Base-by-base conservation (phyloP, 2,797 vertebrate species). In the Danio aesculapii region DNA sequence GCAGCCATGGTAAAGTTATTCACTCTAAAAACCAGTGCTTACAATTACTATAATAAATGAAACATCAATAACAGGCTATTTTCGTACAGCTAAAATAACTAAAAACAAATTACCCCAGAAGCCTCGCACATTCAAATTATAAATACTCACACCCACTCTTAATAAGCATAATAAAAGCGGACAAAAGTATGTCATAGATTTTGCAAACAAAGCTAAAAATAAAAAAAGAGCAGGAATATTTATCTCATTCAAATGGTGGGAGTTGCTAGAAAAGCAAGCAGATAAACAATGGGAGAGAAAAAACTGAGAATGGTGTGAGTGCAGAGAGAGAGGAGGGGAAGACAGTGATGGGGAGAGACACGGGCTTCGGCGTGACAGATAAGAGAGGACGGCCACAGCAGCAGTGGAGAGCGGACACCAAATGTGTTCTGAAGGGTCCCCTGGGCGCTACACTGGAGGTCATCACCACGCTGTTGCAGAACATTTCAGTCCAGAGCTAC, bases 341-440 rank as follows among this genome's bases (percentile, higher is more conserved):
- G 92, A 94, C 87, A 86, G 81, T 92, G 92, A 93, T 92, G 77
- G 87, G 85, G 86, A 84, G 90, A 87, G 92, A 93, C 89, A 88
- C 90, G 90, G 90, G 85, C 87, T 84, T 88, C 6, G 85, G 19
- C 75, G 81, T 94, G 93, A 95, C 92, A 82, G 92, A 94, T 93
- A 83, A 85, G 92, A 94, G 87, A 86, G 90, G 92, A 94, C 91
- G 91, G 92, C 90, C 89, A 87, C 92, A 84, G 91, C 89, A 80
- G 87, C 88, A 79, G 86, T 87, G 90, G 88, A 89, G 92, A 90
- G 79, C 86, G 90, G 88, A 91, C 85, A 88, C 90, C 90, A 93
- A 92, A 95, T 94, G 88, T 90, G 91, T 93, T 92, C 91, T 93
- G 93, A 94, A 93, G 90, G 90, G 90, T 92, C 93, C 94, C 92